Conservation (phyloP, 2,888 invertebrate species). For the Apamea sordens region DNA sequence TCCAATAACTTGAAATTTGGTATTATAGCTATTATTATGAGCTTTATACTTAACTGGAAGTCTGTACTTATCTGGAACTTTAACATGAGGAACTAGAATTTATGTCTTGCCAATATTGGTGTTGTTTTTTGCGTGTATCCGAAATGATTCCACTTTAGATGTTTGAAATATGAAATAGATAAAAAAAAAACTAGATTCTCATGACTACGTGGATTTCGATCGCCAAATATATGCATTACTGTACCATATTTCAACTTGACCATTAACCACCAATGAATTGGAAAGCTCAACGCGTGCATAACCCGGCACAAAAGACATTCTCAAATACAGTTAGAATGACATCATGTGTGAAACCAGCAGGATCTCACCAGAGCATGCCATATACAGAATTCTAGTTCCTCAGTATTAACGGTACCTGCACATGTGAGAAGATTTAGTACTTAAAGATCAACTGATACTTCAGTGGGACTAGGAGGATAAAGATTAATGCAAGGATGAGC, state of each 20-base stretch:
- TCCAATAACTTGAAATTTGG: constrained; percentile 21
- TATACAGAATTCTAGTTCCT: constrained; percentile 61
- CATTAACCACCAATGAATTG: constrained; percentile 35
- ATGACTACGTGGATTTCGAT: not conserved
- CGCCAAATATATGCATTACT: not conserved
- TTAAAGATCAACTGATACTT: constrained; percentile 22
- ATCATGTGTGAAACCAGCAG: constrained; percentile 57
- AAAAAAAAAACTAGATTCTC: not conserved
- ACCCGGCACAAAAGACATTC: constrained; percentile 56
- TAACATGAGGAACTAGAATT: not conserved
- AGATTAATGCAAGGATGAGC: not conserved
- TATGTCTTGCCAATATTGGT: not conserved
- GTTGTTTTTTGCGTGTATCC: not conserved
- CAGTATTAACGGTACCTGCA: constrained; percentile 58
- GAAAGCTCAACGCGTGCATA: constrained; percentile 18
- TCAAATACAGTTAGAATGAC: constrained; percentile 66
- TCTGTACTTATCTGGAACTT: constrained; percentile 14
- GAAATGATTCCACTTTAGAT: not conserved
- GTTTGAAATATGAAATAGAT: not conserved
- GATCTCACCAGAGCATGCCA: constrained; percentile 39
- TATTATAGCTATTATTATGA: constrained; percentile 16
- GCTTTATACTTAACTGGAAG: constrained; percentile 9
- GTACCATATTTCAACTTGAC: constrained; percentile 4
- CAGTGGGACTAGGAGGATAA: constrained; percentile 15
- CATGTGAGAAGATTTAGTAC: constrained; percentile 53